Evolutionary conservation across 2,113 vertebrate genomes (phyloP).

Genomic region (Sprattus sprattus): DNA sequence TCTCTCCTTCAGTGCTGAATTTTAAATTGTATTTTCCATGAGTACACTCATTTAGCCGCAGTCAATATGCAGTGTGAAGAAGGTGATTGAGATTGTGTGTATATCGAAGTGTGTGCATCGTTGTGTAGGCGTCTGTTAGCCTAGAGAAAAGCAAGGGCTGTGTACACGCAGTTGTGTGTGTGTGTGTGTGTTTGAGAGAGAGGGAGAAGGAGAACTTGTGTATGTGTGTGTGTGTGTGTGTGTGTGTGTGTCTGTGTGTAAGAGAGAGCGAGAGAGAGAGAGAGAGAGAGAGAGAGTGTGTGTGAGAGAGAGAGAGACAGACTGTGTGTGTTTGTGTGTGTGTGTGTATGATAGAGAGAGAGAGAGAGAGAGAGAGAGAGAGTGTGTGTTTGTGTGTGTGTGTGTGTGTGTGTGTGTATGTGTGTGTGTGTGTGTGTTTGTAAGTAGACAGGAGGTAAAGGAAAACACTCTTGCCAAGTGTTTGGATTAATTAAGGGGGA

Average conservation of each 20-base stretch:
- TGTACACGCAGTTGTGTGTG: background rate
- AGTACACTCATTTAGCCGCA: background rate
- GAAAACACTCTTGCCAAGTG: slow-evolving; percentile 52
- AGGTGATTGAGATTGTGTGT: background rate
- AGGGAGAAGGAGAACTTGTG: no score
- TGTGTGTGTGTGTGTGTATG: background rate
- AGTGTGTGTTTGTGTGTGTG: no score
- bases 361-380: no score
- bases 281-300: no score
- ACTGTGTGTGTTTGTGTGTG: slow-evolving; percentile 6
- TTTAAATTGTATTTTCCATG: background rate
- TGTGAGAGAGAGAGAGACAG: background rate
- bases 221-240: no score
- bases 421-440: slow-evolving; percentile 20
- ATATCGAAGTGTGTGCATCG: background rate
- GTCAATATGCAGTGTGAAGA: background rate
- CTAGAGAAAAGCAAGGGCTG: background rate
- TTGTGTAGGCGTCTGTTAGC: background rate
- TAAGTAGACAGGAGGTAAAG: slow-evolving; percentile 38
- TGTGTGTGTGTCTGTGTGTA: background rate
- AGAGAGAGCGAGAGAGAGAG: no score
- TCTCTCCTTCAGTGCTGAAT: background rate
- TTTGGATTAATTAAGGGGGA: slow-evolving; percentile 68
- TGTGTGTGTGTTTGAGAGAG: slow-evolving; percentile 13
- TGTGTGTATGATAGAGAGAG: slow-evolving; percentile 15